These are phyloP conservation scores for Leptinotarsa texana DNA, from an alignment of 1,140 invertebrate genomes.

Conservation along the genomic window DNA sequence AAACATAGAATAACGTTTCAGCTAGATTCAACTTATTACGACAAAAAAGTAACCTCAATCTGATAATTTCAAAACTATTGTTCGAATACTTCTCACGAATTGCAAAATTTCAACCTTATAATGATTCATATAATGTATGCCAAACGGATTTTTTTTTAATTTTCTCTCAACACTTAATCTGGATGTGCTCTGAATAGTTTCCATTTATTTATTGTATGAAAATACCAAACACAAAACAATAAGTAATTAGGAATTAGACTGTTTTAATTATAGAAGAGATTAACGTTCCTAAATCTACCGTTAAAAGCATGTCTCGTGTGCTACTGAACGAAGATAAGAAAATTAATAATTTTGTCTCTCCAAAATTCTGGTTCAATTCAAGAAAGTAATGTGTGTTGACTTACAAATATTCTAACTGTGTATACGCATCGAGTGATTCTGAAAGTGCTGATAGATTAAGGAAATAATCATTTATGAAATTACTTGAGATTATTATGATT, in stretches of 20 bases:
- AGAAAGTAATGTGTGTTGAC: no score
- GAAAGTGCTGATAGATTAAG: no score
- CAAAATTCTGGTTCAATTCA: no score
- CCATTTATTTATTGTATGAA: slow-evolving; percentile 20
- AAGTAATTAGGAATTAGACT: slow-evolving; percentile 28
- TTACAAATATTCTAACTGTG: no score
- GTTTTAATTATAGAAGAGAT: slow-evolving; percentile 23
- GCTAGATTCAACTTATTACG: neutral
- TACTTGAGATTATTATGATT: no score
- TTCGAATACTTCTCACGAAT: slow-evolving; percentile 33
- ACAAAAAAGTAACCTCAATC: slow-evolving; percentile 35
- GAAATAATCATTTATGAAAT: no score
- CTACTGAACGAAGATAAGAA: no score
- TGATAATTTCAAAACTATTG: slow-evolving; percentile 37
- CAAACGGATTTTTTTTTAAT: slow-evolving; percentile 27
- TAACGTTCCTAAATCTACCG: neutral
- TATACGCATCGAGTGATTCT: no score
- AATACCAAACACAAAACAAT: slow-evolving; percentile 32
- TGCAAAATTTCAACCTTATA: slow-evolving; percentile 31
- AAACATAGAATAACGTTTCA: no score
- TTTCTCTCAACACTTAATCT: slow-evolving; percentile 24
- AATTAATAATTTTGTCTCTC: no score
- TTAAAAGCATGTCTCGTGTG: no score
- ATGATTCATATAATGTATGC: slow-evolving; percentile 23
- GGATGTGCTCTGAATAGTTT: slow-evolving; percentile 35